A percentile compares a stretch with the other conserved stretches of the same genome.
These are phyloP conservation scores for Paramuricea clavata DNA, from an alignment of 92 coral and sea anemone species.

Conservation along the genomic window DNA sequence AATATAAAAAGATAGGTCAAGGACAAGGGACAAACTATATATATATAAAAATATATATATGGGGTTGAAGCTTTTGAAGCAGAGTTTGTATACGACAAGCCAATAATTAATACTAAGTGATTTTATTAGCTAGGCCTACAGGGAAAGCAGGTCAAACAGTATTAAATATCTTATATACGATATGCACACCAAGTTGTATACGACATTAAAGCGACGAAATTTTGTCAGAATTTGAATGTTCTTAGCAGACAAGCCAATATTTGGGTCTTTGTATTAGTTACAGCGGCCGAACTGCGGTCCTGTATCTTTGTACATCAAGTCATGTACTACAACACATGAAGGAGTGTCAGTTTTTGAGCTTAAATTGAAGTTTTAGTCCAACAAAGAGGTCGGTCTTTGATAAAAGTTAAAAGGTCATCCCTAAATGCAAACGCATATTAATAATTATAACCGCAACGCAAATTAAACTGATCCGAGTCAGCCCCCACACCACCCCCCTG, in stretches of 20 bases:
- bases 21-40: too few species aligned
- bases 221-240: background rate
- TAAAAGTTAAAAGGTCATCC: slow-evolving; percentile 16
- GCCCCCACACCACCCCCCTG: background rate
- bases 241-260: background rate
- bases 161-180: too few species aligned
- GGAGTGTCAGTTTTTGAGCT: background rate
- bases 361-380: background rate
- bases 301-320: background rate
- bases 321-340: too few species aligned
- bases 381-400: slow-evolving; percentile 8
- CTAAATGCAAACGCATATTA: background rate
- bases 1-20: background rate
- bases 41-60: too few species aligned
- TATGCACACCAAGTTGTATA: too few species aligned
- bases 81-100: too few species aligned
- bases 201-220: too few species aligned
- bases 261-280: background rate
- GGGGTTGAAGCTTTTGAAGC: too few species aligned
- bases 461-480: background rate
- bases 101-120: too few species aligned
- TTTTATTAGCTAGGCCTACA: too few species aligned
- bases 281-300: background rate
- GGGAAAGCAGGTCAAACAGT: too few species aligned
- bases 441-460: slow-evolving; percentile 1